Percentiles rank a stretch among this genome's conserved stretches.
phyloP scores from a whole-genome alignment of 2,797 vertebrate genomes.

The Acipenser transmontanus region DNA sequence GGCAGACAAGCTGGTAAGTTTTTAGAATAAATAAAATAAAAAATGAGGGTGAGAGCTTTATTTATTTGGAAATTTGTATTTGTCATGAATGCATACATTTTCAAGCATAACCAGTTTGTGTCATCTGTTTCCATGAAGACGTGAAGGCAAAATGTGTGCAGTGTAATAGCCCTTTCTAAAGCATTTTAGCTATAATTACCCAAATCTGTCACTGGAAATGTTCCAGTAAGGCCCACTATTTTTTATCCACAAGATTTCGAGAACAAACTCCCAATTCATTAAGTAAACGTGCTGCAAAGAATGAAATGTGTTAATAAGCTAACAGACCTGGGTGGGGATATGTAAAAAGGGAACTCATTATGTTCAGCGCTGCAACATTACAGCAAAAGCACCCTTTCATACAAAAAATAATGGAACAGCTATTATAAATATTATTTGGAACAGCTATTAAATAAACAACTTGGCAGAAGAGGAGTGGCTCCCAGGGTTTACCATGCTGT shows the following conservation, averaged over 20 bases:
- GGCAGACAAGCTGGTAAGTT: conserved; percentile 74
- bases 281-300: background rate
- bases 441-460: too few species aligned
- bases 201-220: conserved; percentile 6
- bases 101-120: background rate
- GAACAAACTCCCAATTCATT: conserved; percentile 31
- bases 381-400: too few species aligned
- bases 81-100: background rate
- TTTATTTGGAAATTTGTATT: background rate
- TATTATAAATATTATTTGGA: too few species aligned
- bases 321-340: too few species aligned
- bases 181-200: background rate
- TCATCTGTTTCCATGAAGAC: background rate
- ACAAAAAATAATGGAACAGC: too few species aligned
- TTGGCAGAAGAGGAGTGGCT: too few species aligned
- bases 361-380: too few species aligned
- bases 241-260: too few species aligned
- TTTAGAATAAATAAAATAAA: background rate
- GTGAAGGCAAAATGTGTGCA: too few species aligned
- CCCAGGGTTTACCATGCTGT: too few species aligned
- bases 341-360: too few species aligned
- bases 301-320: too few species aligned
- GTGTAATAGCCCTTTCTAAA: background rate
- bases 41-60: background rate
- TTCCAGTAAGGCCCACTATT: conserved; percentile 2